These are phyloP conservation scores for Ophioninae sp. DNA, from an alignment of 2,888 invertebrate genomes.

Conservation along the genomic window DNA sequence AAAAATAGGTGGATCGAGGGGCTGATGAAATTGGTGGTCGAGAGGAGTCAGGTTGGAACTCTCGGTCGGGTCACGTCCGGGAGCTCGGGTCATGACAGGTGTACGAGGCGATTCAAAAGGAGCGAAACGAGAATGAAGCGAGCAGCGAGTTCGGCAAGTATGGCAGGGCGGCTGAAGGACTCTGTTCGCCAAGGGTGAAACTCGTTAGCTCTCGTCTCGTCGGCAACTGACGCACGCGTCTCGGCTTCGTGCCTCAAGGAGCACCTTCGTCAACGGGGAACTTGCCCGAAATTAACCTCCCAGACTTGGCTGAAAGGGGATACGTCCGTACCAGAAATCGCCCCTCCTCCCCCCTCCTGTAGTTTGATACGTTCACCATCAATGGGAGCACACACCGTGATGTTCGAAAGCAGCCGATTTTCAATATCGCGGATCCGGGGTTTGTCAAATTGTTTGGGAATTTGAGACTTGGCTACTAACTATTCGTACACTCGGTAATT, in stretches of 20 bases:
- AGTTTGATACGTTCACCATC: not conserved
- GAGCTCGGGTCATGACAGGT: not conserved
- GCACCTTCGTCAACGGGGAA: not conserved
- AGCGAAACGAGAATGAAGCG: slow-evolving; percentile 55
- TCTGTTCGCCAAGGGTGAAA: slow-evolving; percentile 39
- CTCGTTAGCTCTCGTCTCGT: slow-evolving; percentile 65
- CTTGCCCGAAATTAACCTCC: slow-evolving; percentile 17
- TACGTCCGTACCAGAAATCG: slow-evolving; percentile 18
- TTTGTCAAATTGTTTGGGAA: too few species aligned
- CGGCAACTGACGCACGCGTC: slow-evolving; percentile 1
- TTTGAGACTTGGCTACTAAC: not conserved
- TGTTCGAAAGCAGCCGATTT: not conserved
- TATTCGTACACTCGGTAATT: not conserved
- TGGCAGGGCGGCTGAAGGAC: slow-evolving; percentile 58
- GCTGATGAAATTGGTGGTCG: not conserved
- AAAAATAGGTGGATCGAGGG: not conserved
- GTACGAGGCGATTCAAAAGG: slow-evolving; percentile 59
- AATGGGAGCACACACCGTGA: not conserved
- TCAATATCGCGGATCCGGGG: not conserved
- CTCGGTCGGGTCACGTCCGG: not conserved
- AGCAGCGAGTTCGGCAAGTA: slow-evolving; percentile 69
- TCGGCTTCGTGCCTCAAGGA: not conserved
- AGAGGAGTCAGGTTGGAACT: not conserved
- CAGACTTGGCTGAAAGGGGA: slow-evolving; percentile 6
- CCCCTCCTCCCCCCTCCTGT: not conserved